A percentile compares a stretch with the other conserved stretches of the same genome.
phyloP scores from a whole-genome alignment of 2,113 vertebrate genomes.

The Corydoras sp. region DNA sequence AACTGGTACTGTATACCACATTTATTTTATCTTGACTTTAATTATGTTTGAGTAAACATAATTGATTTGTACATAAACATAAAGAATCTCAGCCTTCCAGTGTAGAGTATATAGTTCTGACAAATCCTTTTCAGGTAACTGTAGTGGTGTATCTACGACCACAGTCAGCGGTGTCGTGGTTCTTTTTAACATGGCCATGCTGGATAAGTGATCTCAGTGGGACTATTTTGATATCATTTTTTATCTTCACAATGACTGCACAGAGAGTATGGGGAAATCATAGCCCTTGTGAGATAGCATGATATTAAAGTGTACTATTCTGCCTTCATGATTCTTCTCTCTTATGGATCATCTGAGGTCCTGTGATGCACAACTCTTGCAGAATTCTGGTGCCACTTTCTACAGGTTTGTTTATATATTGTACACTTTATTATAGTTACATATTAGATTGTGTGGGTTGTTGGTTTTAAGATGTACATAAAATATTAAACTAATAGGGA shows the following conservation, averaged over 20 bases:
- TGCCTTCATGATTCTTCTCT: conserved; percentile 54
- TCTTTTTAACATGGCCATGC: conserved; percentile 18
- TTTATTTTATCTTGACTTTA: no score
- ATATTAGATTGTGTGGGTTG: background rate
- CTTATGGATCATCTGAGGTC: conserved; percentile 52
- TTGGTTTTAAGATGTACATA: no score
- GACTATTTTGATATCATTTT: conserved; percentile 21
- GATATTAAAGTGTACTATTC: conserved; percentile 19
- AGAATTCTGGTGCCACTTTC: conserved; percentile 41
- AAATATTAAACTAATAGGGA: no score
- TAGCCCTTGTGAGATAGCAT: conserved; percentile 13
- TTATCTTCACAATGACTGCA: conserved; percentile 12
- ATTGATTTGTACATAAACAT: no score
- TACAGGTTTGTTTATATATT: conserved; percentile 35
- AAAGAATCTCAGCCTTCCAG: no score
- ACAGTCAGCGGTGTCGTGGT: background rate
- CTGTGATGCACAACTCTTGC: conserved; percentile 1
- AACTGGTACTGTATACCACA: no score
- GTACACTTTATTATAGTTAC: background rate
- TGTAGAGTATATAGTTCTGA: background rate
- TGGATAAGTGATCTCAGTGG: conserved; percentile 41
- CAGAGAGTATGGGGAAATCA: background rate
- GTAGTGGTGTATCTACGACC: background rate
- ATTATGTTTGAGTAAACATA: no score
- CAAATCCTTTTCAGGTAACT: background rate